Base-by-base conservation (phyloP, 2,888 invertebrate genomes). In the Cacoxenus indagator region DNA sequence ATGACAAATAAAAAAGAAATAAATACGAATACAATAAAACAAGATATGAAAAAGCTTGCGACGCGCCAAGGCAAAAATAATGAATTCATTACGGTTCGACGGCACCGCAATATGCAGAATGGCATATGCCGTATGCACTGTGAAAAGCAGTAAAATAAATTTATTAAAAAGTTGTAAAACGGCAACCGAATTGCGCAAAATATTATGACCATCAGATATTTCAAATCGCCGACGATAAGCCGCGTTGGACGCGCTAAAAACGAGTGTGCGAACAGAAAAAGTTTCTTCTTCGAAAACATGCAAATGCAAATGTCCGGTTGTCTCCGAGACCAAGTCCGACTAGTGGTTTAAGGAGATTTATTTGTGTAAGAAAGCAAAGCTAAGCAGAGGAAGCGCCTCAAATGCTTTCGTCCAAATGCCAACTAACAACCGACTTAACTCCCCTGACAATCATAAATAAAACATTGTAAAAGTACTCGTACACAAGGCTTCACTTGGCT, bases 161-260 rank as follows among this genome's bases (percentile, higher is more conserved):
- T 74, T 73, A 69, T 65, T 68, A 71, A 79, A 78, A 77, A 77
- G 78, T 82, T 65, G 76, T 68, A 69, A 75, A 75, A 82, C 84
- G 84, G 81, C 83, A 85, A 84, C 84, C 77, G 85, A 79, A 82
- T 85, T 84, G 84, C 85, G 84, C 85, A 84, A 84, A 73, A 65
- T 81, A 83, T 85, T 85, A 83, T 79, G 83, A 78, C 78, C 82
- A 81, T 79, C 84, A 81, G 81, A 75, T 82, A 75, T 84, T 75
- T 77, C 74, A 76, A 70, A 77, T 81, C 81, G 75, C 81, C 84
- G 82, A 81, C 81, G 83, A 83, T 83, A 82, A 81, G 81, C 82
- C 71, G 73, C 79, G 76, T 81, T n/a, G 29, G 22, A 14, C 37
- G 22, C 62, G 43, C 6, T 11, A 31, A 9, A 14, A 45, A 24